Evolutionary conservation across 2,888 invertebrate genomes (phyloP).

Genomic region (Tenthredo livida): DNA sequence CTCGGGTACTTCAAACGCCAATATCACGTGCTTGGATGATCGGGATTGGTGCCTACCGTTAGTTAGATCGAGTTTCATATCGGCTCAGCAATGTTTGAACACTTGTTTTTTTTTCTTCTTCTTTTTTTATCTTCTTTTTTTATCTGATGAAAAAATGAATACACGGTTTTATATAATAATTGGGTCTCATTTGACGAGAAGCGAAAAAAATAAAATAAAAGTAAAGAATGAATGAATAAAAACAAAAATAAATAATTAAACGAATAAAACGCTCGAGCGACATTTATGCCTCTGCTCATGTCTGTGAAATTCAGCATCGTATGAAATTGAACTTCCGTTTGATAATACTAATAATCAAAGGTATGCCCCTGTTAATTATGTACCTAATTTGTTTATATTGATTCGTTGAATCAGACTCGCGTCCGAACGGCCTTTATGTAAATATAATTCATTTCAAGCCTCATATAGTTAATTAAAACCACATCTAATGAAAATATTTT

Average conservation of each 20-base stretch:
- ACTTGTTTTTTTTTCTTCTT: neutral
- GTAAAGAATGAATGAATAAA: neutral
- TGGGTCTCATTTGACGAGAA: neutral
- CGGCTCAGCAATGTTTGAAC: neutral
- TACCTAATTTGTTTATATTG: neutral
- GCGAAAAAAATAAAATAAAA: neutral
- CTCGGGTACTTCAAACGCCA: neutral
- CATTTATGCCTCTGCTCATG: neutral
- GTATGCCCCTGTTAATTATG: neutral
- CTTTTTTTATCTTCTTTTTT: neutral
- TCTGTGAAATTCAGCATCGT: neutral
- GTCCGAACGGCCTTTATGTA: neutral
- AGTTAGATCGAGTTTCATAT: neutral
- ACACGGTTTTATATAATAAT: neutral
- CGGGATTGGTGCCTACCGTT: neutral
- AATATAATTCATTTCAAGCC: neutral
- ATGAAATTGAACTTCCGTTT: neutral
- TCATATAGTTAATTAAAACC: neutral
- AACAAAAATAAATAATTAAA: neutral
- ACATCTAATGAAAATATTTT: neutral
- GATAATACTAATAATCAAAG: conserved; percentile 3
- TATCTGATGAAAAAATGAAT: neutral
- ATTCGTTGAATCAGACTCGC: neutral
- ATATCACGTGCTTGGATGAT: conserved; percentile 3
- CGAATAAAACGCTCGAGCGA: neutral